Conservation (phyloP, 92 coral and sea anemone species). For the Virgularia gustaviana region DNA sequence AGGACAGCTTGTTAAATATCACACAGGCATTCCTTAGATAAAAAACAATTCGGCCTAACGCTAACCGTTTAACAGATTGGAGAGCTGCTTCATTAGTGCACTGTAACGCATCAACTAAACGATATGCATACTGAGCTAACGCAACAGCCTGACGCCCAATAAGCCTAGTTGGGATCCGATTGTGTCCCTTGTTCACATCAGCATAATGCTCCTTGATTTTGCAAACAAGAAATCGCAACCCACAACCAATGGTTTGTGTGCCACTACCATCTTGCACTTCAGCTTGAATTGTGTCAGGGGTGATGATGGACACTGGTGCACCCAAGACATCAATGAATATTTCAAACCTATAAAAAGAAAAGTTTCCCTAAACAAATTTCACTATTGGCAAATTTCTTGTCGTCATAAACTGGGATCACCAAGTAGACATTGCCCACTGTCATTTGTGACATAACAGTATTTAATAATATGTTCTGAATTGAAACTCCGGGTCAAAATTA, state of each 20-base stretch:
- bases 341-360: conserved; percentile 8
- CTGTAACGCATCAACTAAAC: conserved; percentile 51
- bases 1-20: conserved; percentile 41
- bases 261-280: not conserved
- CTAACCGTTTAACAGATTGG: conserved; percentile 45
- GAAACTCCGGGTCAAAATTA: no score
- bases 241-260: conserved; percentile 45
- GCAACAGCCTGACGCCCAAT: conserved; percentile 58
- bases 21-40: conserved; percentile 47
- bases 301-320: conserved; percentile 2
- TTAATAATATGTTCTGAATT: no score
- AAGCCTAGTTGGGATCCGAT: conserved; percentile 51
- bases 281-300: not conserved
- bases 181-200: conserved; percentile 50
- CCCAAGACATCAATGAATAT: conserved; percentile 9
- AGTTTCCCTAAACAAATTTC: no score
- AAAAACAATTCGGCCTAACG: conserved; percentile 50
- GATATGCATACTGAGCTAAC: conserved; percentile 54
- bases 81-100: conserved; percentile 46
- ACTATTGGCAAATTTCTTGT: no score
- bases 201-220: no score
- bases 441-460: no score
- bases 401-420: no score
- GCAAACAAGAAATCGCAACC: conserved; percentile 51
- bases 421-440: no score